Evolutionary conservation across 1,140 invertebrate species (phyloP), one percentile per base, ranked within the genome.

Genomic region (Gryon sp.): DNA sequence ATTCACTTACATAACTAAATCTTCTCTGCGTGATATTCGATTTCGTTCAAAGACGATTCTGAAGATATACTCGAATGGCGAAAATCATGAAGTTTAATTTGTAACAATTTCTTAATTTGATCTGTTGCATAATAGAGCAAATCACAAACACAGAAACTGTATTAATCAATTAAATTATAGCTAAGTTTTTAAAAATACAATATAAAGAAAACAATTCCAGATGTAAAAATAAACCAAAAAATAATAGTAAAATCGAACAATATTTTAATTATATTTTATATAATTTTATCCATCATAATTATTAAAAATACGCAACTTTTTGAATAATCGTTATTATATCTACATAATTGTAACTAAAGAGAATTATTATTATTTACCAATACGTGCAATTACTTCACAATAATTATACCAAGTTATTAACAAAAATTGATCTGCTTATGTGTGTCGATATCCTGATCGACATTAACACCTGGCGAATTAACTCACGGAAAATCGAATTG

Each of bases 51-150:
- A 8, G 41, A 24, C 38, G 45, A 60, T 60, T 57, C 38, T 28
- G 55, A 50, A 41, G 50, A 40, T 6, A 15, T 45, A 8, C 20
- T 38, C 26, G 32, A 38, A 15, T 14, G 38, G 36, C 28, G 55
- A 46, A 55, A 72, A 72, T 72, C 68, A 62, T 57, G 68, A 55
- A 55, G 55, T 72, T 72, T 62, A 62, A 72, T 72, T 55, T 14
- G 46, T 12, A n/a, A 14, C 9, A 32, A 46, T 72, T 45, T 46
- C 57, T 38, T 55, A 60, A 72, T 34, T 0, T 1, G 1, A 3
- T 5, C 9, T 18, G 28, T 53, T 66, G 4, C 62, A 14, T 30
- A 32, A 53, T 15, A 11, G 1, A 34, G 18, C 0, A 3, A 32
- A 2, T 32, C 22, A 19, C 43, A 12, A 11, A 12, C 5, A 11